Base-by-base conservation (phyloP, 2,113 vertebrate genomes). In the Lonchura striata region DNA sequence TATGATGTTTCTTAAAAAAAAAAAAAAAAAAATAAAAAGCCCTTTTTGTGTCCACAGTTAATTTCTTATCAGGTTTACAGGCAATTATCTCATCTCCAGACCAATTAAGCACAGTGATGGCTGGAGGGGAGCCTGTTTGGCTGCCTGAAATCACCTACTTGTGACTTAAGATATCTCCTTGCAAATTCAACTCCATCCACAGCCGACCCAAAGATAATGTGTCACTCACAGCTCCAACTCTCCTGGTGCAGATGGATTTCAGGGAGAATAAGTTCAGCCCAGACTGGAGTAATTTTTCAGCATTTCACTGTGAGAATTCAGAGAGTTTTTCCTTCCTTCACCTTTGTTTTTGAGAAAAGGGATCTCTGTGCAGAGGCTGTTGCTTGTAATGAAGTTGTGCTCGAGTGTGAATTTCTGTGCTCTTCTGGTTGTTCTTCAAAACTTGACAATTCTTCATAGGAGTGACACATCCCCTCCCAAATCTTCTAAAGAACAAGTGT, bases 211-310 rank as follows among this genome's bases (percentile, higher is more conserved):
- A 71, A 59, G 39, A 37, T 61, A 46, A 72, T 6, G 8, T 4
- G 57, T 70, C 53, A 33, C 30, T n/a, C 76, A 57, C 89, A n/a
- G 50, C 50, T 61, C 82, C 5, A 5, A 4, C 65, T 72, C 75
- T 82, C 54, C 81, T 71, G 78, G 79, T 76, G 37, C 88, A 86
- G 79, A 71, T 71, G 30, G 50, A 82, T 93, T 96, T 90, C 61
- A 41, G 85, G 84, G 57, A 63, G 25, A 86, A 15, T 50, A 15
- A 19, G 21, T 33, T 81, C 59, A 76, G 21, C 23, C 9, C 47
- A 53, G 31, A 78, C 27, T n/a, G 50, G 31, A 59, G 39, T 49
- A 35, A 46, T 92, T 90, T 86, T 50, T 87, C 75, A 64, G 20
- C 2, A 6, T 95, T 66, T 57, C 84, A 79, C 39, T 70, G 4